These are phyloP conservation scores for Bhutanitis thaidina DNA, from an alignment of 2,888 invertebrate genomes.

Conservation along the genomic window DNA sequence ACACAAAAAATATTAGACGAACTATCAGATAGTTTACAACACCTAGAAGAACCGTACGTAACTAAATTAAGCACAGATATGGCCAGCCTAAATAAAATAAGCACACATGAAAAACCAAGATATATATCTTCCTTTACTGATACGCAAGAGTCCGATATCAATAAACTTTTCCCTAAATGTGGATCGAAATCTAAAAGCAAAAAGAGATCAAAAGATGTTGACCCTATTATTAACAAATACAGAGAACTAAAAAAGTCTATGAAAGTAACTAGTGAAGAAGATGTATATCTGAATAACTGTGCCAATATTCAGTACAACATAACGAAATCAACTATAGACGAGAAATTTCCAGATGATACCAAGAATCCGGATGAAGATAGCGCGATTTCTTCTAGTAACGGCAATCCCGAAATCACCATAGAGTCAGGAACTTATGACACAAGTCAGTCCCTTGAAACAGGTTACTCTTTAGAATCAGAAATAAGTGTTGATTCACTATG, in stretches of 20 bases:
- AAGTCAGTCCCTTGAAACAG: constrained; percentile 74
- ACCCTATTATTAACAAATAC: constrained; percentile 72
- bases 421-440: constrained; percentile 71
- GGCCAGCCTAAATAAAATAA: constrained; percentile 78
- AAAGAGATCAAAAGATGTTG: constrained; percentile 70
- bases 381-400: constrained; percentile 69
- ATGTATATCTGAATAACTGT: constrained; percentile 67
- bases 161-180: constrained; percentile 71
- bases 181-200: constrained; percentile 74
- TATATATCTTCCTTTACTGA: constrained; percentile 78
- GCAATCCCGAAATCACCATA: constrained; percentile 74
- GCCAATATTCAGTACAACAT: constrained; percentile 66
- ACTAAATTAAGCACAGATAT: constrained; percentile 80
- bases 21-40: constrained; percentile 72
- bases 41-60: constrained; percentile 81
- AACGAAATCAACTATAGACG: constrained; percentile 48
- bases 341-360: constrained; percentile 60
- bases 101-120: constrained; percentile 80
- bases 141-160: constrained; percentile 67
- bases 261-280: constrained; percentile 69
- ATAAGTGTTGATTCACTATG: constrained; percentile 80
- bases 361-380: constrained; percentile 75
- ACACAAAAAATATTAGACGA: constrained; percentile 72
- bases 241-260: constrained; percentile 68
- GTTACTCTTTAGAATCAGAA: constrained; percentile 75